Percentiles rank a stretch among this genome's conserved stretches.
Conservation (phyloP, 2,797 vertebrate species). For the Enteromius treurensis region DNA sequence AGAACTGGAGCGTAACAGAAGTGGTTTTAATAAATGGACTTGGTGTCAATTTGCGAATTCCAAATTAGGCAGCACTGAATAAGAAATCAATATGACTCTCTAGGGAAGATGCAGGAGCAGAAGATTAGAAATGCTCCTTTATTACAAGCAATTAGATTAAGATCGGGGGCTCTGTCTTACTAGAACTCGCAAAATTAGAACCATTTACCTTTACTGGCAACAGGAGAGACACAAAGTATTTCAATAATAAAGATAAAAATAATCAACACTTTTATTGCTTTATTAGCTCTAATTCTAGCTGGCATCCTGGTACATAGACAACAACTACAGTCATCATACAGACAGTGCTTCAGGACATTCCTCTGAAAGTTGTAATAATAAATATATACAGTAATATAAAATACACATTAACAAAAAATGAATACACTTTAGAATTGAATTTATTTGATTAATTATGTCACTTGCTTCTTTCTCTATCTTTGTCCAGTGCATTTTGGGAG, state of each 20-base stretch:
- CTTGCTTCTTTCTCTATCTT: background rate
- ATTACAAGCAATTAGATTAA: conserved; percentile 8
- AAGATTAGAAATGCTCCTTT: conserved; percentile 25
- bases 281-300: background rate
- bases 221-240: background rate
- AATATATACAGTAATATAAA: background rate
- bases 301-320: background rate
- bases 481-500: background rate
- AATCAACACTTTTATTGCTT: background rate
- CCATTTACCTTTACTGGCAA: background rate
- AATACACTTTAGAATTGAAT: background rate
- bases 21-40: background rate
- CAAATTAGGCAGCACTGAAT: conserved; percentile 2
- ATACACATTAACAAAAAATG: background rate
- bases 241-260: background rate
- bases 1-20: background rate
- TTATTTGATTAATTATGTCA: background rate
- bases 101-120: conserved; percentile 19
- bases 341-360: background rate
- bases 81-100: conserved; percentile 39
- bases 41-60: conserved; percentile 8
- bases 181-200: background rate
- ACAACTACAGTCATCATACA: background rate
- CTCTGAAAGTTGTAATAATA: background rate
- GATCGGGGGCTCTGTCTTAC: background rate